phyloP scores from a whole-genome alignment of 1,140 invertebrate species.

The Conus betulinus region DNA sequence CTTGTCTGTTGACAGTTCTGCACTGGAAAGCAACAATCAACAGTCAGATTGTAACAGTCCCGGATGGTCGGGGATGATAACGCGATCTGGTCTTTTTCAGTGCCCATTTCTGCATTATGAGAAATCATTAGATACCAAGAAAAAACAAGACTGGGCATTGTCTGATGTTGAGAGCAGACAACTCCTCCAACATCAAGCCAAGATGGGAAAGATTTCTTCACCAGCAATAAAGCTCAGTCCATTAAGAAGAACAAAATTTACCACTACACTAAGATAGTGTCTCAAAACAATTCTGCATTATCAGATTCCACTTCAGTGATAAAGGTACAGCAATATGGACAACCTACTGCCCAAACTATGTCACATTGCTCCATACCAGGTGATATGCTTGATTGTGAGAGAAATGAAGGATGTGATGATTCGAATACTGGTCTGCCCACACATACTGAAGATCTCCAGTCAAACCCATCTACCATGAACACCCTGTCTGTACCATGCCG shows the following conservation, averaged over 20 bases:
- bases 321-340: neutral
- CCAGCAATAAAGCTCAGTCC: neutral
- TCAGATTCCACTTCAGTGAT: neutral
- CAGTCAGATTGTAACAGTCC: neutral
- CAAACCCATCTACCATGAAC: neutral
- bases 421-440: neutral
- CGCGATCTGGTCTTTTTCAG: neutral
- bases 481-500: neutral
- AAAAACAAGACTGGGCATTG: neutral
- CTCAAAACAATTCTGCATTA: neutral
- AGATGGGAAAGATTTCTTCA: too few species aligned
- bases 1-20: neutral
- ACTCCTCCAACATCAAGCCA: neutral
- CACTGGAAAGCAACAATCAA: neutral
- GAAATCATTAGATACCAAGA: neutral
- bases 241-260: neutral
- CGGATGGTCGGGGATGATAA: neutral
- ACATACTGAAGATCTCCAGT: neutral
- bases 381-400: neutral
- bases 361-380: neutral
- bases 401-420: neutral
- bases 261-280: neutral
- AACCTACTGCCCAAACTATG: neutral
- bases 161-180: neutral
- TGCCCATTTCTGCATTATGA: neutral